Percentiles rank a stretch among this genome's conserved stretches.
Conservation (phyloP, 2,888 invertebrate genomes). For the Polyploca ridens region DNA sequence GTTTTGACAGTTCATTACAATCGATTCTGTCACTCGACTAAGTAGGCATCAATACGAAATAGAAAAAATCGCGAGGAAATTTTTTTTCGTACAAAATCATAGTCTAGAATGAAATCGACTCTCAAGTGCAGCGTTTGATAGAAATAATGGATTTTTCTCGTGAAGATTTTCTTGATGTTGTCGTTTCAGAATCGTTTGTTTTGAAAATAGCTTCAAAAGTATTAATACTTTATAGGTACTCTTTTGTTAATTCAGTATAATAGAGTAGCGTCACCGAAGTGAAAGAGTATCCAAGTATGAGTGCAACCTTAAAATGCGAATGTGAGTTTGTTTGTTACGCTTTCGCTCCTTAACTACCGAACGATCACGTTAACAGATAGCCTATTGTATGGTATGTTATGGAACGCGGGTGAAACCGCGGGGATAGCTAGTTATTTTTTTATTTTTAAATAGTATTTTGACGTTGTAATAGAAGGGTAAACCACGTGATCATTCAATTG, state of each 20-base stretch:
- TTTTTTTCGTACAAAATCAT: neutral
- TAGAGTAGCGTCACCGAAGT: conserved; percentile 44
- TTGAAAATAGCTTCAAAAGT: neutral
- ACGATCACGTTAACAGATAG: too few relatives aligned
- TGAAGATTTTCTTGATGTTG: too few relatives aligned
- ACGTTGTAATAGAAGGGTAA: neutral
- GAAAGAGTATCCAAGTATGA: conserved; percentile 60
- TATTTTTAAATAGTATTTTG: too few relatives aligned
- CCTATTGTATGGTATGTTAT: too few relatives aligned
- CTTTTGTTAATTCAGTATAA: conserved; percentile 58
- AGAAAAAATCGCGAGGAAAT: neutral
- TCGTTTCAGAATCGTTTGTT: too few relatives aligned
- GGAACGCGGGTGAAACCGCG: too few relatives aligned
- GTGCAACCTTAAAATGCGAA: conserved; percentile 16
- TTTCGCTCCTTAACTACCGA: too few relatives aligned
- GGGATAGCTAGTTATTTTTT: too few relatives aligned
- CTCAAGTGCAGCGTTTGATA: too few relatives aligned
- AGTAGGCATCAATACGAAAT: neutral
- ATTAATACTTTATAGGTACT: conserved; percentile 63
- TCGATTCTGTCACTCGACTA: conserved; percentile 2
- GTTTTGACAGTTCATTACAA: neutral
- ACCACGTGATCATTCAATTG: neutral
- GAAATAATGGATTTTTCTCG: too few relatives aligned
- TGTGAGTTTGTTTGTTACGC: too few relatives aligned
- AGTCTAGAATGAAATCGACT: too few relatives aligned